Percentiles rank a stretch among this genome's conserved stretches.
Evolutionary conservation across 23 tunicate species (phyloP).

Genomic region (Trididemnum nubilum): DNA sequence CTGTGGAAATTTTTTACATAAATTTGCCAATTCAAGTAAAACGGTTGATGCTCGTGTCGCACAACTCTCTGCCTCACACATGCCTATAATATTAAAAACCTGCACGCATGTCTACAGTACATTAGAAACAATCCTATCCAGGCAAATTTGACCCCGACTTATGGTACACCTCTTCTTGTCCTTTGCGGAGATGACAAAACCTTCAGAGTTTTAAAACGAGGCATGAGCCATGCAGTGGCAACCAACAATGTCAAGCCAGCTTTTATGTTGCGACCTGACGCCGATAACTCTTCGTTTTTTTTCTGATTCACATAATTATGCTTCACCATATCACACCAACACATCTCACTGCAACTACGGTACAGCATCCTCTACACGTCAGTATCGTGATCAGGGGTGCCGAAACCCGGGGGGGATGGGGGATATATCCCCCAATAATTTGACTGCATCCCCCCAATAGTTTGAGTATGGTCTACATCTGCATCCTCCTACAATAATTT

Average conservation of each 20-base stretch:
- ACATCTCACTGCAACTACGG: too few species aligned
- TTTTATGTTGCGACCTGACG: background rate
- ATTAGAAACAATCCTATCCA: background rate
- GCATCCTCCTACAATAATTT: too few species aligned
- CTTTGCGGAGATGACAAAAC: background rate
- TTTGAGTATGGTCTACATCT: too few species aligned
- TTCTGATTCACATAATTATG: too few species aligned
- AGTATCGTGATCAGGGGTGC: too few species aligned
- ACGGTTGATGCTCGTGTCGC: background rate
- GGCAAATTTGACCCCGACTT: background rate
- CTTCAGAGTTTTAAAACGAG: background rate
- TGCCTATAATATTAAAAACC: background rate
- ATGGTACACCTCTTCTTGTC: background rate
- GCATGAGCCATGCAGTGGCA: background rate
- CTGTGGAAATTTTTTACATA: conserved; percentile 4
- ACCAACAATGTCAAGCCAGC: background rate
- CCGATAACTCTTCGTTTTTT: too few species aligned
- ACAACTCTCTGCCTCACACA: background rate
- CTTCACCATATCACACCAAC: too few species aligned
- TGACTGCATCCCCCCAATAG: too few species aligned
- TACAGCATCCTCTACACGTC: too few species aligned
- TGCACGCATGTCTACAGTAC: background rate
- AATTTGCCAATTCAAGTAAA: background rate
- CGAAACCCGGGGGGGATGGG: too few species aligned
- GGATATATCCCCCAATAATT: too few species aligned